phyloP scores from a whole-genome alignment of 2,113 vertebrate genomes.

The mouse (Mus musculus) region DNA sequence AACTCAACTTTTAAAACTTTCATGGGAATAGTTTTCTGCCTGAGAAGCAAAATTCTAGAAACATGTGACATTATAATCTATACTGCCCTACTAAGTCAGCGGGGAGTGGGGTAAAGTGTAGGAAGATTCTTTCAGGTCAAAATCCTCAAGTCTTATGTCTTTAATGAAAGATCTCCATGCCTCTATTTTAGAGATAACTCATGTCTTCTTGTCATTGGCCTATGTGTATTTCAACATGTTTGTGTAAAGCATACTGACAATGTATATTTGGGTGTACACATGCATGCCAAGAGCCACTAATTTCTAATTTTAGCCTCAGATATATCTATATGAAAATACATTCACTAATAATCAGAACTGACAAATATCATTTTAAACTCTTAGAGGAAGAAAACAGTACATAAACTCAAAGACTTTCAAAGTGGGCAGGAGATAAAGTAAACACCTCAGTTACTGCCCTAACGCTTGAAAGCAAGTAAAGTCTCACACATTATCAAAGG shows the following conservation, averaged over 20 bases:
- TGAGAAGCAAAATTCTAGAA: neutral
- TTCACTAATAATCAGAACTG: constrained; percentile 32
- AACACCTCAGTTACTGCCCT: neutral
- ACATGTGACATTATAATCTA: neutral
- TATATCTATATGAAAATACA: neutral
- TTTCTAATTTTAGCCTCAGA: neutral
- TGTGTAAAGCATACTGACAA: neutral
- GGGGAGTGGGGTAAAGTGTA: neutral
- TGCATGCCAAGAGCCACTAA: neutral
- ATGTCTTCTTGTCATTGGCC: constrained; percentile 18
- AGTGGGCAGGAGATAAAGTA: neutral
- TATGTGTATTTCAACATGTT: neutral
- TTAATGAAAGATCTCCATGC: neutral
- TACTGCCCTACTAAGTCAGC: neutral
- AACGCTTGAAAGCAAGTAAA: constrained; percentile 30
- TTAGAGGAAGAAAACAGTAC: neutral
- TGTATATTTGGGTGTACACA: neutral
- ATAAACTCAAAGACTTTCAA: constrained; percentile 22
- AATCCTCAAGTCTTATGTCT: constrained; percentile 24
- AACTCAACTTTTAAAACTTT: neutral
- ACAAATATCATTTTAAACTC: constrained; percentile 4
- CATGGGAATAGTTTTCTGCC: neutral
- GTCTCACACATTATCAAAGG: constrained; percentile 37
- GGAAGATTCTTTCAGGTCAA: neutral
- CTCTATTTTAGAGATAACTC: neutral